Base-by-base conservation (phyloP, 2,113 vertebrate species). In the Gulo gulo region DNA sequence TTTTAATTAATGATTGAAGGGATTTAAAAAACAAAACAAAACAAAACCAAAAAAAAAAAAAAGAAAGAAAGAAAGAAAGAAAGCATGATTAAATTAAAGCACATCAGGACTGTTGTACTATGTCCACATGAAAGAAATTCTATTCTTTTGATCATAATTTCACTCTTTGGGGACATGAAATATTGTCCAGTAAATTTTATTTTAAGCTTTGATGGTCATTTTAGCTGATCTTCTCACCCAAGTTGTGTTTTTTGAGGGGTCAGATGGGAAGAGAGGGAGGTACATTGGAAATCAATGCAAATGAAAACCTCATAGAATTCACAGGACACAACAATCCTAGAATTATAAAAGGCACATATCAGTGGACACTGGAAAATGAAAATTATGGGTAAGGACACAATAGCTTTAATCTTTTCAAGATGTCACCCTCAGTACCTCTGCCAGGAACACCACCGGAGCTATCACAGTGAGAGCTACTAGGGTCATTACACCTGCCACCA, bases 241-340 rank as follows among this genome's bases (percentile, higher is more conserved):
- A 69, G 47, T 6, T 52, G 7, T 61, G 20, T 80, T 90, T 47
- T 88, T 88, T 81, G 29, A 24, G 47, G 39, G 29, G 1, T n/a
- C 3, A 6, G 16, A 4, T 36, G 21, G 29, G 4, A 4, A 10
- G 1, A 10, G 1, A 34, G 29, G 13, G 39, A 34, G 0, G 8
- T 57, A 6, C 63, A 59, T 42, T 52, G 7, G 34, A 87, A 79
- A 13, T 74, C 81, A 9, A 13, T 4, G 0, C 57, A 83, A 80
- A 61, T 78, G 11, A 90, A 86, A 93, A 3, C 24, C 6, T 85
- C 18, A 31, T 63, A 5, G 42, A 88, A 67, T 61, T 7, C 55
- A 31, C 1, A 34, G 23, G 34, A 67, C 16, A 76, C 0, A 61
- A 7, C 16, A 80, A 39, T 36, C 26, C 18, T 80, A 10, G 15